Base-by-base conservation (phyloP, 2,797 vertebrate species). In the Apodemus agrarius region DNA sequence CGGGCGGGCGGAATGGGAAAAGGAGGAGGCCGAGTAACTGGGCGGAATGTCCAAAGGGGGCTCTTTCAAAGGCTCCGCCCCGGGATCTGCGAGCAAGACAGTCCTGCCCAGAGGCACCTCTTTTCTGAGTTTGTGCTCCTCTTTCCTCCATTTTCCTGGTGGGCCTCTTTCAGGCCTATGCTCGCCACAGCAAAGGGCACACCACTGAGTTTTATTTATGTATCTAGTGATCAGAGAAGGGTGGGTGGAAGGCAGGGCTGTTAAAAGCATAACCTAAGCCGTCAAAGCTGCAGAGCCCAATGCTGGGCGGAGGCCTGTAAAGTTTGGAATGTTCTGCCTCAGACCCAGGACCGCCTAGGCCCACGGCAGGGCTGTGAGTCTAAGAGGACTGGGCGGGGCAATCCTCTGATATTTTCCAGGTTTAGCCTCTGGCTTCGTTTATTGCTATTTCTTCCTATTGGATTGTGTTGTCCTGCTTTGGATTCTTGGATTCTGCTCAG, bases 1-100 rank as follows among this genome's bases (percentile, higher is more conserved):
- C 97, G 63, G 97, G 97, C 86, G 97, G 97, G 97, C 86, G 97
- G 97, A 97, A 96, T 46, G 3, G 79, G 89, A 65, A 52, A 86
- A 91, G 69, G 29, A 78, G 82, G 76, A n/a, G 24, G 89, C 19
- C 46, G 1, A 65, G 49, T 49, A 37, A 31, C 19, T 76, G 84
- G 91, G 75, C 29, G 87, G 97, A 91, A 88, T 89, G 94, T 79
- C 1, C 6, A 78, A 76, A 1, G 22, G 21, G 40, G 89, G 94
- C 54, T 96, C 89, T 82, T 52, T 21, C 1, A 49, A 79, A 67
- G 46, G 34, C 86, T 79, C 96, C 78, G 75, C 93, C 94, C 86
- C 0, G 3, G 83, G 72, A 46, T 74, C 76, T 4, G 1, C 14
- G 0, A 37, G 57, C 24, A 69, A 76, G 34, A 46, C 91, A 22